These are phyloP conservation scores for Athene cunicularia DNA, from an alignment of 2,113 vertebrate species.

Conservation along the genomic window DNA sequence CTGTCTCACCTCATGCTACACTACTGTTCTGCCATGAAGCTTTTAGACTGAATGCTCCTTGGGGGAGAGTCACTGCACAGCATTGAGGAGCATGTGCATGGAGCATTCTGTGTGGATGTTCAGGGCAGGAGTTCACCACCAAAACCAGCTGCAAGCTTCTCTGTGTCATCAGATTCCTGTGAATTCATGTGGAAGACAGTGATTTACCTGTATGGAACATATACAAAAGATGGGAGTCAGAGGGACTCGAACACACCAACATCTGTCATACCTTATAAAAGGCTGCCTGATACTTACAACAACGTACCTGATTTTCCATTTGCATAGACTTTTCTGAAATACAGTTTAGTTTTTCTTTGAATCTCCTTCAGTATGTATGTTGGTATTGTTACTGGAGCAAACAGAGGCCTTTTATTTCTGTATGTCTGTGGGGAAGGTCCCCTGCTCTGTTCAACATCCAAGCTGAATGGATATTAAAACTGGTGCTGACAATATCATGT, in stretches of 20 bases:
- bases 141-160: not conserved
- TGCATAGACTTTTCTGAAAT: not conserved
- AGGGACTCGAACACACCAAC: not conserved
- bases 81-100: not conserved
- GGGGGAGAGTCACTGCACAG: not conserved
- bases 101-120: not conserved
- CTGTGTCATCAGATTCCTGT: not conserved
- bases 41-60: not conserved
- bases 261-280: not conserved
- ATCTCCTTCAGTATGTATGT: not conserved
- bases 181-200: not conserved
- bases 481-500: not conserved
- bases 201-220: not conserved
- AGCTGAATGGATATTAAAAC: not conserved
- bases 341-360: not conserved
- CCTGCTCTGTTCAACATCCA: not conserved
- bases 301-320: not conserved
- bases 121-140: not conserved
- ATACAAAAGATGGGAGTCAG: not conserved
- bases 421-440: not conserved
- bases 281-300: not conserved
- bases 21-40: fast-evolving
- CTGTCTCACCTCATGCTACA: not conserved
- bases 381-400: not conserved
- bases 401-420: not conserved